A percentile compares a stretch with the other conserved stretches of the same genome.
Evolutionary conservation across 2,113 vertebrate species (phyloP).

Genomic region (Neoarius graeffei): DNA sequence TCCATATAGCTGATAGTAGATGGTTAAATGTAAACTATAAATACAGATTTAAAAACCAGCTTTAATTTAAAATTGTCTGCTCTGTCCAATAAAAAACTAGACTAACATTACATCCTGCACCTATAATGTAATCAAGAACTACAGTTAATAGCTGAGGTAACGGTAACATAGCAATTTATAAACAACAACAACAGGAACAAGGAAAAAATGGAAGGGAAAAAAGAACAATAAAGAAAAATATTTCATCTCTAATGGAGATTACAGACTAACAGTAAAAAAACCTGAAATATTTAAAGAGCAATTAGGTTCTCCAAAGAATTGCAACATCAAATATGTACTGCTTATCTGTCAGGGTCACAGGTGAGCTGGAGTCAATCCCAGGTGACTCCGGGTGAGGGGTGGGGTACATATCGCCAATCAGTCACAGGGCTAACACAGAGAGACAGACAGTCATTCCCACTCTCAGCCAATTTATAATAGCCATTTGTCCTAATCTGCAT

Average conservation of each 20-base stretch:
- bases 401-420: too few relatives aligned
- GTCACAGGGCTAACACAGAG: too few relatives aligned
- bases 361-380: too few relatives aligned
- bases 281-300: not conserved
- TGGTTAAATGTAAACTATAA: not conserved
- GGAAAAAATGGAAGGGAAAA: not conserved
- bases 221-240: not conserved
- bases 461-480: too few relatives aligned
- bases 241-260: not conserved
- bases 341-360: too few relatives aligned
- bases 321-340: not conserved
- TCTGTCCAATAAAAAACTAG: not conserved
- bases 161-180: not conserved
- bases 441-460: too few relatives aligned
- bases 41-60: not conserved
- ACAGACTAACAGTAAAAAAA: not conserved
- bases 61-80: not conserved
- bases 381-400: too few relatives aligned
- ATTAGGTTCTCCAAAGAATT: not conserved
- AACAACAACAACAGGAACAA: not conserved
- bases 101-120: not conserved
- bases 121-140: not conserved
- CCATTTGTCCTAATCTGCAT: too few relatives aligned
- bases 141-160: not conserved
- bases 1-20: not conserved